These are phyloP conservation scores for Trissolcus brochymenae DNA, from an alignment of 2,888 invertebrate genomes.

Conservation along the genomic window DNA sequence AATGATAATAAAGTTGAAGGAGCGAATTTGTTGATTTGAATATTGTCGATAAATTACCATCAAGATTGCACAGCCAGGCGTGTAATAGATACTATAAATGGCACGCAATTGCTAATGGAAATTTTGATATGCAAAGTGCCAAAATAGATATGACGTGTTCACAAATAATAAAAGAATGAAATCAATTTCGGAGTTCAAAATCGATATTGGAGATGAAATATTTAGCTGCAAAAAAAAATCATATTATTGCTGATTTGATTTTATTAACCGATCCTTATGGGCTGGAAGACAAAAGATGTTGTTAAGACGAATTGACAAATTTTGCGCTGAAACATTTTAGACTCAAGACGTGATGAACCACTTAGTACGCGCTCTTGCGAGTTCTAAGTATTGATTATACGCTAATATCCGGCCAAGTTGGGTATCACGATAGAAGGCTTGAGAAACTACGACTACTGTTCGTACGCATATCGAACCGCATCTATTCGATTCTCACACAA, in stretches of 20 bases:
- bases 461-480: constrained; percentile 47
- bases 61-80: constrained; percentile 26
- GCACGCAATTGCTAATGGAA: constrained; percentile 28
- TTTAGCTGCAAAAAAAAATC: not conserved
- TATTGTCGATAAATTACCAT: constrained; percentile 48
- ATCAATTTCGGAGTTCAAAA: not conserved
- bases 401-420: constrained; percentile 50
- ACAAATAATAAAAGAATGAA: constrained; percentile 16
- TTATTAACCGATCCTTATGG: constrained; percentile 16
- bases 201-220: not conserved
- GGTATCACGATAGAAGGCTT: constrained; percentile 42
- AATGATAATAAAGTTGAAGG: not conserved
- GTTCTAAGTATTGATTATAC: constrained; percentile 58
- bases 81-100: constrained; percentile 48
- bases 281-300: no score
- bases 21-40: constrained; percentile 2
- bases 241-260: not conserved
- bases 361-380: constrained; percentile 54
- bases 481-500: constrained; percentile 45
- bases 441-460: constrained; percentile 39
- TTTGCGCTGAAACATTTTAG: constrained; percentile 43
- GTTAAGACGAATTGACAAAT: constrained; percentile 35
- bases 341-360: constrained; percentile 56
- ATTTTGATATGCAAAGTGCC: constrained; percentile 27
- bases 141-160: constrained; percentile 12